These are phyloP conservation scores for Ichneumon xanthorius DNA, from an alignment of 2,888 invertebrate genomes.

Conservation along the genomic window DNA sequence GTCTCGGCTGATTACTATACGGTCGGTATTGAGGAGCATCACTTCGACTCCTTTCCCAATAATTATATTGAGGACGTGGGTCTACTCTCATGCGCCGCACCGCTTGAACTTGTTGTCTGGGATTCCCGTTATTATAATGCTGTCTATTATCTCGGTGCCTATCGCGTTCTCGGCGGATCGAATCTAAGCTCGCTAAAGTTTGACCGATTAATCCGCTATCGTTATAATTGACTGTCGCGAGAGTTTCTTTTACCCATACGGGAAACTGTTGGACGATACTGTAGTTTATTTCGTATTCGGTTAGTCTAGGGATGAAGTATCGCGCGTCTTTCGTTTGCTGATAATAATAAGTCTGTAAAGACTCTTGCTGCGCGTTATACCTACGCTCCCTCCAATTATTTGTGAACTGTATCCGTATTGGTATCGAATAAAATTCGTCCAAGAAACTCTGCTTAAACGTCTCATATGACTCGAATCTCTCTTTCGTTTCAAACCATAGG, in stretches of 20 bases:
- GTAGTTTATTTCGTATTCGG: constrained; percentile 25
- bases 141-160: neutral
- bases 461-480: constrained; percentile 6
- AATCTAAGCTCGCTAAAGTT: constrained; percentile 38
- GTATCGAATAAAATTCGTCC: constrained; percentile 35
- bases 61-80: neutral
- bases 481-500: neutral
- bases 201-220: neutral
- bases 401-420: constrained; percentile 21
- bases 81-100: neutral
- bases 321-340: constrained; percentile 28
- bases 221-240: constrained; percentile 29
- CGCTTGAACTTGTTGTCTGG: neutral
- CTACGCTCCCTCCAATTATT: constrained; percentile 25
- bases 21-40: neutral
- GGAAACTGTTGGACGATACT: constrained; percentile 38
- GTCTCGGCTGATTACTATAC: neutral
- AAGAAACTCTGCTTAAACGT: constrained; percentile 12
- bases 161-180: constrained; percentile 11
- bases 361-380: neutral
- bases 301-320: constrained; percentile 14
- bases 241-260: constrained; percentile 3
- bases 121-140: constrained; percentile 11
- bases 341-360: constrained; percentile 4
- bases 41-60: neutral